A percentile compares a stretch with the other conserved stretches of the same genome.
phyloP scores from a whole-genome alignment of 2,888 invertebrate species.

The Spialia ferax region DNA sequence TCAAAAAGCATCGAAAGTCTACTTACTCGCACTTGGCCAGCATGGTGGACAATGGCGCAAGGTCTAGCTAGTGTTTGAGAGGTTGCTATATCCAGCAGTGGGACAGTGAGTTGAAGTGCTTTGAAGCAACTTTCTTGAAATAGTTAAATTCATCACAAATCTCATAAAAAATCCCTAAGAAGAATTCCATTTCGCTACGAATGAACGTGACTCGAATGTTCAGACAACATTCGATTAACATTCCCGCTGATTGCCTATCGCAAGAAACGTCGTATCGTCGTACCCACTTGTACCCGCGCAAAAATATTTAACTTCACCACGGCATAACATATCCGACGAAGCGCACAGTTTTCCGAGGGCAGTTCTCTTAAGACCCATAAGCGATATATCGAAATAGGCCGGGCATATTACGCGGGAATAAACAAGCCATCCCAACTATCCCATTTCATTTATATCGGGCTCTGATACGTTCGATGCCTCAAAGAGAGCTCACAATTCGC shows the following conservation, averaged over 20 bases:
- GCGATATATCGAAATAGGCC: slow-evolving; percentile 52
- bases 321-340: slow-evolving; percentile 22
- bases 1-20: too few relatives aligned
- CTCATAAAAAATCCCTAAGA: background rate
- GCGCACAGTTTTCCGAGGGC: slow-evolving; percentile 19
- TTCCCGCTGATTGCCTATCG: slow-evolving; percentile 21
- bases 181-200: background rate
- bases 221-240: slow-evolving; percentile 25
- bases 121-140: background rate
- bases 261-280: too few relatives aligned
- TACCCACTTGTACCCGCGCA: slow-evolving; percentile 8
- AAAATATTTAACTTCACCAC: slow-evolving; percentile 32
- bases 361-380: slow-evolving; percentile 39
- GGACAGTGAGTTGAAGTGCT: too few relatives aligned
- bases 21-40: too few relatives aligned
- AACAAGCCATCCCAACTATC: slow-evolving; percentile 44
- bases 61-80: too few relatives aligned
- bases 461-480: slow-evolving; percentile 24
- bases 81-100: too few relatives aligned
- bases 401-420: slow-evolving; percentile 45
- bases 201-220: slow-evolving; percentile 1
- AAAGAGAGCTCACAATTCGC: background rate
- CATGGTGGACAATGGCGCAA: too few relatives aligned
- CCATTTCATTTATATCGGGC: slow-evolving; percentile 44
- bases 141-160: background rate